A percentile compares a stretch with the other conserved stretches of the same genome.
Evolutionary conservation across 37 sponge, comb jelly and placozoan species (phyloP).

Genomic region (Crambe crambe): DNA sequence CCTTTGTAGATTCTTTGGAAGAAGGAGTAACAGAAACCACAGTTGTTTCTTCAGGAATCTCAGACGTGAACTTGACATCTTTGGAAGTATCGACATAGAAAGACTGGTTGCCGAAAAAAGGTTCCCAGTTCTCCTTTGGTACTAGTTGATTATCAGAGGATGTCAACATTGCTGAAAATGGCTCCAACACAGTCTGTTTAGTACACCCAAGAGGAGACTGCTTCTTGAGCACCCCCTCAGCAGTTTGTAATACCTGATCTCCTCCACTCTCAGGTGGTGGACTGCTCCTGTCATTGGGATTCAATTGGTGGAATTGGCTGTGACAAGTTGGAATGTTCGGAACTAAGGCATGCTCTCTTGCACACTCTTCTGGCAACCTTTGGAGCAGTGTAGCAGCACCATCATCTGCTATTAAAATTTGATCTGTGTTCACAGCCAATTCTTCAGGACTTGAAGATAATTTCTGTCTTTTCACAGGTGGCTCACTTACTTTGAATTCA

Average conservation of each 20-base stretch:
- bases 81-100: not conserved
- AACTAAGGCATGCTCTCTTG: conserved; percentile 10
- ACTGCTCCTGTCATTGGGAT: not conserved
- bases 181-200: not conserved
- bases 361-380: conserved; percentile 29
- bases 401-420: conserved; percentile 18
- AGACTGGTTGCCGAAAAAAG: not conserved
- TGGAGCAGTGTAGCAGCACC: conserved; percentile 29
- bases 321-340: conserved; percentile 9
- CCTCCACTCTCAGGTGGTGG: not conserved
- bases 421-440: not conserved
- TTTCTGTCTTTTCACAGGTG: not conserved
- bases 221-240: not conserved
- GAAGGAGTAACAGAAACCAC: too few relatives aligned
- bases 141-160: not conserved
- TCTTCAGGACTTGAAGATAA: not conserved
- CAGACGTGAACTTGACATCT: too few relatives aligned
- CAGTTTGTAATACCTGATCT: not conserved
- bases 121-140: not conserved
- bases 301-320: not conserved
- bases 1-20: too few relatives aligned
- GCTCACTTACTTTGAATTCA: not conserved
- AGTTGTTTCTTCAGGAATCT: too few relatives aligned
- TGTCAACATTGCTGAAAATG: too few relatives aligned
- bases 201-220: not conserved